Base-by-base conservation (phyloP, 2,888 invertebrate species). In the Rhagonycha fulva region DNA sequence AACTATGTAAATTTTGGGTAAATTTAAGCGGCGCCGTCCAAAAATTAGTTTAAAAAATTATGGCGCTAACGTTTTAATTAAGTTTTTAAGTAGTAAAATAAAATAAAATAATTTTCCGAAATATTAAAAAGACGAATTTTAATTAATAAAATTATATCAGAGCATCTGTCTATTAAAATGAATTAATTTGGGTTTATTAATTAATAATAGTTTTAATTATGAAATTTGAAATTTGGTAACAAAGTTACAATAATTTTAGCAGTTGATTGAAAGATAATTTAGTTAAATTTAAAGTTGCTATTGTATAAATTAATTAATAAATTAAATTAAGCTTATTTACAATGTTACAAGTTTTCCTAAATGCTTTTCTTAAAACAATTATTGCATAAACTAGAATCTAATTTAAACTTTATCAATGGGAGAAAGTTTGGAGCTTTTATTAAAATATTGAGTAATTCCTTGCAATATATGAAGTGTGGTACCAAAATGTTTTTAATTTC, bases 371-470 rank as follows among this genome's bases (percentile, higher is more conserved):
- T 23, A 69, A 30, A 69, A 69, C 47, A 23, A 69, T 69, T 69
- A 47, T 69, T 69, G 23, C 60, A 30, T 47, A 60, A 47, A 68
- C 30, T 23, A 23, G 32, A 47, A 69, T 47, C 69, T 47, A 69
- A 69, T 69, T 69, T 69, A 69, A 69, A 69, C 69, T 69, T 69
- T 47, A 26, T 69, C 23, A 47, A 47, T 69, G 69, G 47, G 30
- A 19, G 19, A 23, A 69, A 30, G 47, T 69, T 69, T 24, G 47
- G 47, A 69, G 69, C 69, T 69, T 69, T 14, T 69, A 69, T 47
- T 69, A 47, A 19, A 23, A 47, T 47, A 69, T 66, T 66, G 0
- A 24, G 26, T 66, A 62, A 47, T n/a, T n/a, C 47, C n/a, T 47
- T n/a, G 47, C 12, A 62, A 62, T 24, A 66, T 9, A 66, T n/a